Evolutionary conservation across 2,113 vertebrate genomes (phyloP).

Genomic region (Oostethus manadensis): DNA sequence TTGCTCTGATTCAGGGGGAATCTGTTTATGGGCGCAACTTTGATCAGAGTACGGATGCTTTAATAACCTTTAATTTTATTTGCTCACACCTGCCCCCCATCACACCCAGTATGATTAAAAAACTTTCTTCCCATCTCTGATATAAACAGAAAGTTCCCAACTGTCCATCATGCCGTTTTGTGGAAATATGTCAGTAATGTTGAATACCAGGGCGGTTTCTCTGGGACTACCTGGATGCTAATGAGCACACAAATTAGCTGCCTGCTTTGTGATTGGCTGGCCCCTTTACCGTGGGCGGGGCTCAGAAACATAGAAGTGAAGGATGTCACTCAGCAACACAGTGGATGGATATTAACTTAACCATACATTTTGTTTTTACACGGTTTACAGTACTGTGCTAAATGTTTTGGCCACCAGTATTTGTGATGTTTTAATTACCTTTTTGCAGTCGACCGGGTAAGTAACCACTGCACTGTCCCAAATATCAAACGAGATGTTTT

Average conservation of each 20-base stretch:
- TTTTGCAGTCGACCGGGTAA: no score
- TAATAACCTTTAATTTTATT: slow-evolving; percentile 81
- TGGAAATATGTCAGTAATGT: slow-evolving; percentile 62
- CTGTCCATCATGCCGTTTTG: slow-evolving; percentile 59
- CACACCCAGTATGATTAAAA: slow-evolving; percentile 73
- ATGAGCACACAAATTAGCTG: slow-evolving; percentile 40
- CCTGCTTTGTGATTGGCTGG: slow-evolving; percentile 29
- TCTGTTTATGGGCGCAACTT: slow-evolving; percentile 75
- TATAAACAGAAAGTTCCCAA: slow-evolving; percentile 61
- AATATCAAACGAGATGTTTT: no score
- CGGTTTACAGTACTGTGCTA: not conserved
- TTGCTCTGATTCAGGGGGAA: slow-evolving; percentile 73
- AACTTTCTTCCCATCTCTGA: slow-evolving; percentile 60
- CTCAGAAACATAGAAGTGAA: slow-evolving; percentile 4
- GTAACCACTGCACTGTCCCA: no score
- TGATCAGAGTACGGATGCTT: slow-evolving; percentile 75
- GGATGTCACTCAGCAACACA: slow-evolving; percentile 21
- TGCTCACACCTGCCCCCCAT: slow-evolving; percentile 59
- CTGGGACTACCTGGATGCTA: slow-evolving; percentile 52
- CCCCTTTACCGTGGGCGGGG: slow-evolving; percentile 14
- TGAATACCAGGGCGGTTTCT: slow-evolving; percentile 65
- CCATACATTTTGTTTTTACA: not conserved
- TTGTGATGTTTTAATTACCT: not conserved
- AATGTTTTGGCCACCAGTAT: not conserved
- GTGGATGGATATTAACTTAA: not conserved